Percentiles rank a stretch among this genome's conserved stretches.
Conservation (phyloP, 2,113 vertebrate species). For the Nycticebus coucang region DNA sequence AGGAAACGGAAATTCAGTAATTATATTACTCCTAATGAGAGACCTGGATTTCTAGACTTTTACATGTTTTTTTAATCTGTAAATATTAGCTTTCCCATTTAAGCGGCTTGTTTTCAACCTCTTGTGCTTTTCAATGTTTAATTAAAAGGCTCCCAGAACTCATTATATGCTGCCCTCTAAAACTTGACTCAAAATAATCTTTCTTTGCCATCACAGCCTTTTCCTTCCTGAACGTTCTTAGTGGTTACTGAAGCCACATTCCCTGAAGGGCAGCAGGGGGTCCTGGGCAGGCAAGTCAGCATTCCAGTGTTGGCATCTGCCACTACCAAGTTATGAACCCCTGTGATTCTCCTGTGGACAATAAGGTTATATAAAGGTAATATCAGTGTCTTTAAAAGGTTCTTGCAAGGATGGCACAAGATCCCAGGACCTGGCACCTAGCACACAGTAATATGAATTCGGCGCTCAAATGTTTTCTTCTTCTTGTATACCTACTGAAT, state of each 20-base stretch:
- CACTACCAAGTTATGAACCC: neutral
- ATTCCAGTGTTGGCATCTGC: too few species aligned
- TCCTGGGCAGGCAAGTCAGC: neutral
- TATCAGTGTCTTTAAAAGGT: neutral
- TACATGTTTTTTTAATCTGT: constrained; percentile 57
- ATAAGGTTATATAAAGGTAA: neutral
- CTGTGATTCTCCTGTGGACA: neutral
- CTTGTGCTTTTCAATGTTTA: constrained; percentile 61
- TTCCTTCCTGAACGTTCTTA: constrained; percentile 36
- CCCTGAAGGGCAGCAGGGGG: neutral
- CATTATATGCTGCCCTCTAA: constrained; percentile 21
- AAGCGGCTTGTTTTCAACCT: constrained; percentile 66
- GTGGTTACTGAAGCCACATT: neutral
- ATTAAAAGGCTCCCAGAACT: constrained; percentile 68
- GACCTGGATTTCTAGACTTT: constrained; percentile 62
- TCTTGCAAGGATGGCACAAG: neutral
- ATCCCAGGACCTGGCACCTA: neutral
- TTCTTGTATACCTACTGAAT: neutral
- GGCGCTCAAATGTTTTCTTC: neutral
- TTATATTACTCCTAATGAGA: constrained; percentile 66
- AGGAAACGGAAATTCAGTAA: constrained; percentile 59
- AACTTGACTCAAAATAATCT: constrained; percentile 54
- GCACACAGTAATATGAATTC: neutral
- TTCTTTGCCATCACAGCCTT: neutral
- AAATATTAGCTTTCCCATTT: constrained; percentile 72